Percentiles rank a stretch among this genome's conserved stretches.
Evolutionary conservation across 64 coral and sea anemone genomes (phyloP).

Genomic region (Astreopora myriophthalma): DNA sequence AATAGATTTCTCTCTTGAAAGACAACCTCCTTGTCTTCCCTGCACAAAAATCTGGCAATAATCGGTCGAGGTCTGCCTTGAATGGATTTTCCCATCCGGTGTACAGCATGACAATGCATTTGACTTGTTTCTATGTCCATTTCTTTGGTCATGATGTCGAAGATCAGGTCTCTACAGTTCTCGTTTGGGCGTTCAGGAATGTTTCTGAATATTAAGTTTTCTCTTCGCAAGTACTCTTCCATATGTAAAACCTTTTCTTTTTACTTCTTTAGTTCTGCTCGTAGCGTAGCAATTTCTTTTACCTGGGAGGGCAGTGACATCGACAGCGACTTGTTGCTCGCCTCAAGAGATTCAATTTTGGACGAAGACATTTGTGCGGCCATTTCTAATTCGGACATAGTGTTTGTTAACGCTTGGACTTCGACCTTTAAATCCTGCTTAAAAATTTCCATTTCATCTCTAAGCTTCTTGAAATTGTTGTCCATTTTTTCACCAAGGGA

Average conservation of each 20-base stretch:
- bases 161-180: background rate
- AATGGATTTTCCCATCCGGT: background rate
- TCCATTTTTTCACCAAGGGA: background rate
- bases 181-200: background rate
- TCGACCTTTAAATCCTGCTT: background rate
- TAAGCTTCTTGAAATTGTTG: background rate
- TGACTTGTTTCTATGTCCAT: background rate
- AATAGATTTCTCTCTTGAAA: constrained; percentile 3
- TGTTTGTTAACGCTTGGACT: background rate
- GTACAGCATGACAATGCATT: background rate
- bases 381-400: background rate
- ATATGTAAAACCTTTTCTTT: background rate
- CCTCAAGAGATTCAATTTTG: background rate
- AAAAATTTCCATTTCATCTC: background rate
- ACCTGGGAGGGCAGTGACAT: background rate
- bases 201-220: constrained; percentile 18
- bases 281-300: background rate
- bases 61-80: background rate
- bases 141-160: constrained; percentile 8
- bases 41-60: background rate
- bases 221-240: background rate
- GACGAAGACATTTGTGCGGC: background rate
- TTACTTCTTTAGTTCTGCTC: background rate
- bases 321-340: background rate
- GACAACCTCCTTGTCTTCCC: background rate